Conservation (phyloP, 92 coral and sea anemone genomes). For the Parazoanthus darwini region DNA sequence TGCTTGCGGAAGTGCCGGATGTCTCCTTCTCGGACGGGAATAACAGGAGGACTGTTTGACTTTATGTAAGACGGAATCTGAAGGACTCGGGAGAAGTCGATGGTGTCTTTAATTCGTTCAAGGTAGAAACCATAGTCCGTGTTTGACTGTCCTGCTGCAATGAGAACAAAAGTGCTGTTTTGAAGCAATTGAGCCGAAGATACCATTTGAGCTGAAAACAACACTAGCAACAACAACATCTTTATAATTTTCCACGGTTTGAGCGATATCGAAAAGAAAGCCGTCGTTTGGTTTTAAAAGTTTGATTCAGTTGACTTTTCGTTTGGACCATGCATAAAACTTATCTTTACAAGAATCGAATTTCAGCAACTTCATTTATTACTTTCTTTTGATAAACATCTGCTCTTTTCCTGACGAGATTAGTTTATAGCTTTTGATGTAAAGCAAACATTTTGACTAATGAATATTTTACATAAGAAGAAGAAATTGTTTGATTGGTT, state of each 20-base stretch:
- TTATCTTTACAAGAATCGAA: not conserved
- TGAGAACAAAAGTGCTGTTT: not conserved
- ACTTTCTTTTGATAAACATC: not conserved
- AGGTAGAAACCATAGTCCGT: not conserved
- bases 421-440: not conserved
- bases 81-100: conserved; percentile 14
- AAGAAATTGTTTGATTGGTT: not conserved
- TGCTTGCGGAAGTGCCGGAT: conserved; percentile 17
- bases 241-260: not conserved
- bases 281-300: not conserved
- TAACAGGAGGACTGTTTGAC: not conserved
- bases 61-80: conserved; percentile 11
- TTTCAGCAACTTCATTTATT: not conserved
- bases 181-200: not conserved
- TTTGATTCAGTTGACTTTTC: not conserved
- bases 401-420: not conserved
- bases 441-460: not conserved
- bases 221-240: not conserved
- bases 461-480: not conserved
- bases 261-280: not conserved
- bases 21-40: conserved; percentile 14
- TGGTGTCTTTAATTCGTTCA: conserved; percentile 3
- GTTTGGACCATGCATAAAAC: not conserved
- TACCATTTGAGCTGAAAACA: not conserved
- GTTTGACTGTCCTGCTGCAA: conserved; percentile 15